Percentiles rank a stretch among this genome's conserved stretches.
These are phyloP conservation scores for Serilophus lunatus DNA, from an alignment of 2,113 vertebrate genomes.

Conservation along the genomic window DNA sequence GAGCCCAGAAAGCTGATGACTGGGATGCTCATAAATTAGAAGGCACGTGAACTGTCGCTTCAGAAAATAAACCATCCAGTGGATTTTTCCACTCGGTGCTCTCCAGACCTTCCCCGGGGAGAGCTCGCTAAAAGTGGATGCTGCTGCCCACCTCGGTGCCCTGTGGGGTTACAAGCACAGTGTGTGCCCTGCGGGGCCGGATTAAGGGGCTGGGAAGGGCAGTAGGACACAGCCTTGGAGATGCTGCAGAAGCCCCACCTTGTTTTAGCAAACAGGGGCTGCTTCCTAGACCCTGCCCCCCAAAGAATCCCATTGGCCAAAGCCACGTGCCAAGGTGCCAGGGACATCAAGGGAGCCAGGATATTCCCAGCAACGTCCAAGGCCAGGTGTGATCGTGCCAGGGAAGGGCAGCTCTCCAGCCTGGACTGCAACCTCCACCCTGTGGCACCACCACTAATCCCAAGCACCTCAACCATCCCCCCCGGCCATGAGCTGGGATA, in stretches of 20 bases:
- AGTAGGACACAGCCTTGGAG: not conserved
- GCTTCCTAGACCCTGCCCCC: not conserved
- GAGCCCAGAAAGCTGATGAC: not conserved
- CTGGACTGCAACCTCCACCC: not conserved
- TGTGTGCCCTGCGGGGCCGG: not conserved
- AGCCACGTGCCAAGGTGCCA: accelerated
- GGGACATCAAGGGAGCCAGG: not conserved
- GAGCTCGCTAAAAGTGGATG: not conserved
- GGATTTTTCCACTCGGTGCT: slow-evolving; percentile 11
- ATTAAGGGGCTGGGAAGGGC: not conserved
- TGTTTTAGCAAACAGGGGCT: too few species aligned
- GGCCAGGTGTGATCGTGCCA: not conserved
- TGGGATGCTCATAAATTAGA: slow-evolving; percentile 28
- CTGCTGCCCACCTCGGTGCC: not conserved
- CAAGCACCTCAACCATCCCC: not conserved
- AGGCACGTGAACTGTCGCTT: not conserved
- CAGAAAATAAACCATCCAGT: not conserved
- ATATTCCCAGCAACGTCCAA: not conserved
- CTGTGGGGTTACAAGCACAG: not conserved
- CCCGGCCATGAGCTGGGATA: not conserved
- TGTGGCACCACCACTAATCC: accelerated
- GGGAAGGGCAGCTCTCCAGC: not conserved
- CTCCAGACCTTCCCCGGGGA: not conserved
- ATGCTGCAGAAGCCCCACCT: not conserved
- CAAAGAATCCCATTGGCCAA: not conserved